Evolutionary conservation across 2,888 invertebrate species (phyloP), one percentile per base, ranked within the genome.

Genomic region (Tanypteryx hageni): DNA sequence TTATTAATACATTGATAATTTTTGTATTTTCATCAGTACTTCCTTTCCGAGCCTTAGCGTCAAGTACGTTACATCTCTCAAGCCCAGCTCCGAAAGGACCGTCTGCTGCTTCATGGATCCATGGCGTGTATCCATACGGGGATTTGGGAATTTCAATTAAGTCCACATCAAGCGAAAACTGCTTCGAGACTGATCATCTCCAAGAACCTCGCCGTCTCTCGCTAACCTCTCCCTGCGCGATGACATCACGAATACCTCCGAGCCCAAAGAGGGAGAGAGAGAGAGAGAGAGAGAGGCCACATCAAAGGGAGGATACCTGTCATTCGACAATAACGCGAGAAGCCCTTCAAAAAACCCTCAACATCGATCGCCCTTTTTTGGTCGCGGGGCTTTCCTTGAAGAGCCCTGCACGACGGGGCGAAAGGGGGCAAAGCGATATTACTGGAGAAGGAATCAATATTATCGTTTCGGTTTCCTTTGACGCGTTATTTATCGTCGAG

Each of bases 131-230:
- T n/a, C 68, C 18, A 68, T 22, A 18, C 68, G 68, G 68, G 68
- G 68, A 68, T 18, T 11, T 22, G 68, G 68, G 68, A 68, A 68
- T 68, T 68, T 68, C 68, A 68, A 68, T 68, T 68, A 68, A 68
- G n/a, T 18, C 68, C 0, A 68, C 68, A 22, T 68, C 68, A n/a
- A 76, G 27, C 76, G 76, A 27, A 27, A 76, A 76, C 76, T 76
- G 76, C 22, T 76, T 76, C 76, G 4, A 64, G 64, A 64, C 64
- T 5, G 7, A 68, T 68, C 68, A n/a, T 22, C 18, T 68, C 68
- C 10, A 64, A 16, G 64, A 64, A 7, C 18, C 18, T 16, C 68
- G 68, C 22, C 68, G 18, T 22, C 18, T 68, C 44, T 3, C 44
- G 44, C 44, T 44, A 44, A 44, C 44, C 44, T 44, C 44, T 44